Percentiles rank a stretch among this genome's conserved stretches.
These are phyloP conservation scores for Streblospio benedicti DNA, from an alignment of 1,140 invertebrate species.

Conservation along the genomic window DNA sequence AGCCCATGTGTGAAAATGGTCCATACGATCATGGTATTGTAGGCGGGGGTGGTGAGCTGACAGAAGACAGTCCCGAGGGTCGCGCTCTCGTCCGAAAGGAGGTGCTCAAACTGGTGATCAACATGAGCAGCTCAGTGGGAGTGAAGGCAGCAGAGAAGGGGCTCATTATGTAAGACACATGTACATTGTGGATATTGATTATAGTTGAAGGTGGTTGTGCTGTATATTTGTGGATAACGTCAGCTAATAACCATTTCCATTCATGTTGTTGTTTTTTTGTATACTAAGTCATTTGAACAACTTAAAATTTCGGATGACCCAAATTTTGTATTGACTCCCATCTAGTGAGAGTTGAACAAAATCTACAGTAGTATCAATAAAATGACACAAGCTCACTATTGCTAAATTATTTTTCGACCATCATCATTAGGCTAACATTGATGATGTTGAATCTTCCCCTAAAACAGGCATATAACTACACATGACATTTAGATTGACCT, in stretches of 20 bases:
- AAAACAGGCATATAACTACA: too few relatives aligned
- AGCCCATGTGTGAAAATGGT: neutral
- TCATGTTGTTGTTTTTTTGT: neutral
- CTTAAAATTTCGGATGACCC: too few relatives aligned
- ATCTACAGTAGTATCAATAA: too few relatives aligned
- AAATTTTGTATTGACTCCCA: too few relatives aligned
- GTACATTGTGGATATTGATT: too few relatives aligned
- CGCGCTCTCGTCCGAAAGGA: slow-evolving; percentile 48
- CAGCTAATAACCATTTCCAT: neutral
- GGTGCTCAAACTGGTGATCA: slow-evolving; percentile 49
- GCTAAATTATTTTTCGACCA: too few relatives aligned
- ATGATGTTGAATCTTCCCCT: too few relatives aligned
- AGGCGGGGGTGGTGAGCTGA: slow-evolving; percentile 18
- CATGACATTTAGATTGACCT: too few relatives aligned
- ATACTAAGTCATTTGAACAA: too few relatives aligned
- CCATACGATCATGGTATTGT: neutral
- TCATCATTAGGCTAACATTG: too few relatives aligned
- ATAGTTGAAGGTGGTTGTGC: neutral
- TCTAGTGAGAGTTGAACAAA: too few relatives aligned
- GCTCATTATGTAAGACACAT: slow-evolving; percentile 48
- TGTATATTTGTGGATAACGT: neutral
- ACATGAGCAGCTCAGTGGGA: slow-evolving; percentile 50
- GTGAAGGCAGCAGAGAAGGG: slow-evolving; percentile 52
- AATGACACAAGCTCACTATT: too few relatives aligned
- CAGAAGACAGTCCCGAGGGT: slow-evolving; percentile 30